Conservation (phyloP, 2,797 vertebrate species). For the Scolopax rusticola region DNA sequence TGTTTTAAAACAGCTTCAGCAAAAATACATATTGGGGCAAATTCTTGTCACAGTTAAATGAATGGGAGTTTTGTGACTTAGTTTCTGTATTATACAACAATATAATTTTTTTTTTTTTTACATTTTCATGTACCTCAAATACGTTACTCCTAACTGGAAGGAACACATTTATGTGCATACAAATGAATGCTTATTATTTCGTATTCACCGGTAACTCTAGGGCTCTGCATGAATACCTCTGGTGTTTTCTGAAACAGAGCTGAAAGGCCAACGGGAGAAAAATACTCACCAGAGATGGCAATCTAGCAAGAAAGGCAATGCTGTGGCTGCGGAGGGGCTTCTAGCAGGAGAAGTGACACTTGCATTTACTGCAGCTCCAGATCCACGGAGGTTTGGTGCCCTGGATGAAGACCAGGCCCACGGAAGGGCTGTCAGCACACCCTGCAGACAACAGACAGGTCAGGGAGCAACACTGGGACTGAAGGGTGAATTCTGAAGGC, state of each 20-base stretch:
- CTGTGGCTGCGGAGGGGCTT: conserved; percentile 22
- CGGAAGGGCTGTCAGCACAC: background rate
- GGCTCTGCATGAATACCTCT: background rate
- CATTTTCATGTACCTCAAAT: background rate
- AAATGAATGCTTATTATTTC: background rate
- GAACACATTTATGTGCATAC: background rate
- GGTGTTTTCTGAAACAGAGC: background rate
- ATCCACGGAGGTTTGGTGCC: background rate
- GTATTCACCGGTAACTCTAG: background rate
- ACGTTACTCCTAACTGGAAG: background rate
- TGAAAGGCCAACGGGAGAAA: fast-evolving
- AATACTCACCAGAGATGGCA: background rate
- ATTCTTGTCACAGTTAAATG: background rate
- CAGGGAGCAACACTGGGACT: background rate
- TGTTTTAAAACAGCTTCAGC: background rate
- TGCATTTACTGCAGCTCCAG: conserved; percentile 1
- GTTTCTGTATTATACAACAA: background rate
- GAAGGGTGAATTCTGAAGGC: background rate
- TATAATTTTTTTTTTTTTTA: background rate
- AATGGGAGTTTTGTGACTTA: background rate
- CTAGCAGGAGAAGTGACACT: background rate
- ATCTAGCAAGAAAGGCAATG: background rate
- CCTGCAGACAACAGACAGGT: background rate
- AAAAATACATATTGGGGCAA: background rate
- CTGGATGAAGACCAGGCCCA: background rate